Conservation (phyloP, 2,888 invertebrate genomes). For the Diarsia dahlii region DNA sequence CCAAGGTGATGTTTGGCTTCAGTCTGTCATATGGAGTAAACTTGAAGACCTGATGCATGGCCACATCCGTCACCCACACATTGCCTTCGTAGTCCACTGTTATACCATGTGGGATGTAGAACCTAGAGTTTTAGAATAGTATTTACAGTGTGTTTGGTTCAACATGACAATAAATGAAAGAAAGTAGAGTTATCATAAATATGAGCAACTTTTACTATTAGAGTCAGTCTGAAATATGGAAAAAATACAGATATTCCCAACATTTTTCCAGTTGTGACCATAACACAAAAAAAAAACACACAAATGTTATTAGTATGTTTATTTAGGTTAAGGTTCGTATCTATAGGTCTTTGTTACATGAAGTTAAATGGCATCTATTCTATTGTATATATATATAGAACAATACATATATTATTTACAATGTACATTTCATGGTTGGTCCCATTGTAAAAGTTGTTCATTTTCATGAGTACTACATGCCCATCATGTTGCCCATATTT, state of each 20-base stretch:
- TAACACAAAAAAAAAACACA: background rate
- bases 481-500: background rate
- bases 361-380: too few relatives aligned
- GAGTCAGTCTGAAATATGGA: background rate
- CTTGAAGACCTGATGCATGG: conserved; percentile 96
- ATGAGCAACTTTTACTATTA: background rate
- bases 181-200: background rate
- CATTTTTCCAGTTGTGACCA: background rate
- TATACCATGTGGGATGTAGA: conserved; percentile 96
- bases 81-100: conserved; percentile 94
- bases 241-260: too few relatives aligned
- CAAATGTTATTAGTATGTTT: too few relatives aligned
- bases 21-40: conserved; percentile 88
- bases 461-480: background rate
- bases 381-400: background rate
- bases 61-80: conserved; percentile 97
- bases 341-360: too few relatives aligned
- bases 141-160: background rate
- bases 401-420: background rate
- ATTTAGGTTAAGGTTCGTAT: too few relatives aligned
- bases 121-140: conserved; percentile 85
- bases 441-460: background rate
- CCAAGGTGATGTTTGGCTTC: conserved; percentile 82
- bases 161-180: background rate
- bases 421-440: background rate